Evolutionary conservation across 2,888 invertebrate genomes (phyloP), one percentile per base, ranked within the genome.

Genomic region (Coelogynopora nodosa): DNA sequence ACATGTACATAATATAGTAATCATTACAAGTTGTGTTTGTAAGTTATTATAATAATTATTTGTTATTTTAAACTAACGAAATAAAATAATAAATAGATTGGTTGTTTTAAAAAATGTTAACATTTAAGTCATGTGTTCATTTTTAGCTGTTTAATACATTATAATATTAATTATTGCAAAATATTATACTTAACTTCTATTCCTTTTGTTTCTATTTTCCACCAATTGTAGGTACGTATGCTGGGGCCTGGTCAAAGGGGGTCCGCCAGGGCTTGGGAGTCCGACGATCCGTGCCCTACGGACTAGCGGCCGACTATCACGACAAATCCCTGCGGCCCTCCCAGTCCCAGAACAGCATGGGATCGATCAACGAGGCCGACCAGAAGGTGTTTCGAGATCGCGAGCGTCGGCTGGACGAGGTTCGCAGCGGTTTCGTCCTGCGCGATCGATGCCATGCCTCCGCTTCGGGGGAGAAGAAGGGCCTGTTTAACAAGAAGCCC

Each of bases 241-340:
- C 97, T 93, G 97, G 98, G 88, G 97, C 98, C 94, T 98, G 98
- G 97, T 94, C 96, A 93, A 94, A 96, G 87, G 98, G 98, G 82
- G 95, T 97, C 94, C 94, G 97, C 87, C 97, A 98, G 92, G 98
- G 98, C 23, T 97, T 97, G 92, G 98, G 98, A 86, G 96, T 97
- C 87, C 94, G 98, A 86, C 95, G 95, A 89, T 96, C 96, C 90
- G 97, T 97, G 67, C 96, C 96, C 82, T 98, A 97, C 93, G 97
- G 97, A 88, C 94, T 96, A 92, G 97, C 97, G 88, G 96, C 96
- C 88, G 87, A 86, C 30, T 96, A 96, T 93, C 94, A 96, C 88
- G 95, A 96, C 88, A 91, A 91, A 88, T 90, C 90, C 85, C 88
- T 91, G 67, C 90, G 92, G 67, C 89, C 82, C 23, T 87, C 87